Base-by-base conservation (phyloP, 2,888 invertebrate species). In the Thereva nobilitata region DNA sequence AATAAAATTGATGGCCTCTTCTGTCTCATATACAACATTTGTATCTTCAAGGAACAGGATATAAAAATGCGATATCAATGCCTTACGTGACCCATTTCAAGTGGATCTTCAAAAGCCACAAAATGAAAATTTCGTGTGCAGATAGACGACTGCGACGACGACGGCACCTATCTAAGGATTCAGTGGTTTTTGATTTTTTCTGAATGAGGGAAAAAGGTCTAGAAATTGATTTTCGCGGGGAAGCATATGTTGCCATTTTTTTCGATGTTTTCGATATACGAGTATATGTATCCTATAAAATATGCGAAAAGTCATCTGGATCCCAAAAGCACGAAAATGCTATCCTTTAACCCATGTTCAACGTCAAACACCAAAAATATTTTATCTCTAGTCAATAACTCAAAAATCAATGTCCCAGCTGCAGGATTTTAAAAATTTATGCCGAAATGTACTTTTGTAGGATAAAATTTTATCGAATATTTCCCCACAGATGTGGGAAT, bases 191-290 rank as follows among this genome's bases (percentile, higher is more conserved):
- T 23, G 23, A 23, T 23, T 23, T 23, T 23, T 10, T 40, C 47
- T 41, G 61, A 61, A 50, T 61, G 61, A 61, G 61, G 45, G 23
- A 23, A 61, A 53, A 61, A 61, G 61, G 61, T 61, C 61, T 61
- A 61, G 23, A 61, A 61, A 61, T 61, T 61, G 61, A 61, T 61
- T 61, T 61, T 61, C 61, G 61, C 61, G 61, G 37, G 50, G 61
- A 40, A 61, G 50, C 61, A 61, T 41, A 61, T 61, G 61, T 41
- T 61, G 50, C 50, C 57, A 59, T 47, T 23, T 2, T 23, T 23
- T 23, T 23, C 23, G 23, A 2, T 23, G 23, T 23, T 23, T 23
- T 23, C 23, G 23, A 2, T 23, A 23, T 23, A 23, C 23, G 2
- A 23, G 23, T 23, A 23, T 23, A 2, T 3, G 37, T 35, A 45